phyloP scores from a whole-genome alignment of 2,113 vertebrate species.

The Marcusenius ussheri region DNA sequence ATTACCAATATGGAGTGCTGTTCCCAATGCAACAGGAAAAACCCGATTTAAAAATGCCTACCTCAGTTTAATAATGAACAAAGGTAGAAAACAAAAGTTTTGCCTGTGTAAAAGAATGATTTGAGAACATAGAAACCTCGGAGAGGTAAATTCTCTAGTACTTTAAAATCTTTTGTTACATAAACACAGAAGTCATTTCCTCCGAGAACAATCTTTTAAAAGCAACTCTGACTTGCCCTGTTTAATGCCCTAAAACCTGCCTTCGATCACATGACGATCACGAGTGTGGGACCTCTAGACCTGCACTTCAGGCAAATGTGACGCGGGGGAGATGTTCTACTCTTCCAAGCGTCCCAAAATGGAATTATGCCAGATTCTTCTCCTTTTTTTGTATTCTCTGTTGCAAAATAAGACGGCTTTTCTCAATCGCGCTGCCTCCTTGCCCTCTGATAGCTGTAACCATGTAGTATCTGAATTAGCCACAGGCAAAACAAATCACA shows the following conservation, averaged over 20 bases:
- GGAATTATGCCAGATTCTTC: conserved; percentile 25
- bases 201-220: conserved; percentile 56
- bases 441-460: conserved; percentile 61
- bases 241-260: conserved; percentile 48
- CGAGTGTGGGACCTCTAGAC: conserved; percentile 62
- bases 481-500: conserved; percentile 70
- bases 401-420: conserved; percentile 61
- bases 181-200: conserved; percentile 54
- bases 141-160: neutral
- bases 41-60: neutral
- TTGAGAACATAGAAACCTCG: neutral
- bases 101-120: neutral
- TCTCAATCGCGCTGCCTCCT: conserved; percentile 57
- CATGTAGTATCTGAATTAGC: conserved; percentile 64
- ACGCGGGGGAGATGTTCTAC: conserved; percentile 65
- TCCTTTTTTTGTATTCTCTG: conserved; percentile 29
- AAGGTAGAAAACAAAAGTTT: neutral
- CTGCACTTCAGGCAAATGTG: conserved; percentile 68
- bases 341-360: conserved; percentile 37
- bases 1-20: conserved; percentile 49
- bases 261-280: conserved; percentile 49
- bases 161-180: conserved; percentile 53
- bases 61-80: neutral
- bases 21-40: neutral
- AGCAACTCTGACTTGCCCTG: conserved; percentile 58